A percentile compares a stretch with the other conserved stretches of the same genome.
Evolutionary conservation across 2,797 vertebrate genomes (phyloP).

Genomic region (Sebastes oblongus): DNA sequence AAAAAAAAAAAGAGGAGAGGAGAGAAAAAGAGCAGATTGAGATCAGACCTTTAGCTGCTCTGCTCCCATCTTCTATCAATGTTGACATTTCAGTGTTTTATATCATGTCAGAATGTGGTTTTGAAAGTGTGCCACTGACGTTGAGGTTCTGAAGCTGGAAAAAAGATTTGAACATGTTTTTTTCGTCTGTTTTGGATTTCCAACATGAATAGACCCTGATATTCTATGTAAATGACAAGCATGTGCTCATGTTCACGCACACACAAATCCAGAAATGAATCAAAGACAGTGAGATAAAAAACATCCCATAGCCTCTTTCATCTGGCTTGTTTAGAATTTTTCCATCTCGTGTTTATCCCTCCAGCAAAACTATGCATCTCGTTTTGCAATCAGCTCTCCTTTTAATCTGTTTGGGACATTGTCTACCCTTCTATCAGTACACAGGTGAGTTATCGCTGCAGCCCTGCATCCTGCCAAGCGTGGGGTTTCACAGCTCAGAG

Average conservation of each 20-base stretch:
- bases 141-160: slow-evolving; percentile 37
- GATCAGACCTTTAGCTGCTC: slow-evolving; percentile 56
- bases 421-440: slow-evolving; percentile 74
- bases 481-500: slow-evolving; percentile 82
- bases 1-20: slow-evolving; percentile 29
- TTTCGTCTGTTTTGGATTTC: slow-evolving; percentile 35
- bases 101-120: slow-evolving; percentile 65
- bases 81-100: slow-evolving; percentile 65
- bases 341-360: slow-evolving; percentile 68
- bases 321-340: slow-evolving; percentile 68
- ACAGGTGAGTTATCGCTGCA: slow-evolving; percentile 76
- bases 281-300: slow-evolving; percentile 58
- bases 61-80: slow-evolving; percentile 57
- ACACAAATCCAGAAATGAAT: slow-evolving; percentile 62
- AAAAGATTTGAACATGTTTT: slow-evolving; percentile 48
- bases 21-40: slow-evolving; percentile 53
- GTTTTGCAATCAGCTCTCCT: slow-evolving; percentile 67
- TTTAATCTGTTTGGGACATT: slow-evolving; percentile 79
- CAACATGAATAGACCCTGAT: slow-evolving; percentile 62
- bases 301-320: slow-evolving; percentile 63
- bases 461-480: slow-evolving; percentile 74
- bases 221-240: slow-evolving; percentile 59
- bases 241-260: slow-evolving; percentile 40
- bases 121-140: slow-evolving; percentile 56
- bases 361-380: slow-evolving; percentile 68